Evolutionary conservation across 2,888 invertebrate genomes (phyloP), one percentile per base, ranked within the genome.

Genomic region (Rhimphoctona megacephalus): DNA sequence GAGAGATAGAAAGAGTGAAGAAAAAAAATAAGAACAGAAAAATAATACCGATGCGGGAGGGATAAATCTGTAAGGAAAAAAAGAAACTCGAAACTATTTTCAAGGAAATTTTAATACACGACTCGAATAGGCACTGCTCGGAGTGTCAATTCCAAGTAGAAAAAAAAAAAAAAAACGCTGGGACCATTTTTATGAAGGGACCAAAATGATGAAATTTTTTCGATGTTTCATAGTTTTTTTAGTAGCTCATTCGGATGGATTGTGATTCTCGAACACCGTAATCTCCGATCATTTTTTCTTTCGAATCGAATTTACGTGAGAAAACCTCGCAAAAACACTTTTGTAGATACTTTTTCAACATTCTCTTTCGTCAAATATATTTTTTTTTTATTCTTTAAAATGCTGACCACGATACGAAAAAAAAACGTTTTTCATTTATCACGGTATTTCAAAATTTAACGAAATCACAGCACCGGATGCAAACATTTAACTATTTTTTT

Each of bases 21-120:
- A 22, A 74, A 73, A 81, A 83, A 85, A 81, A n/a, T n/a, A n/a
- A 69, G 61, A 73, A 81, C 64, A 73, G 74, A 78, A 86, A 84
- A 84, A 81, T 83, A 67, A 83, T 78, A 81, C 67, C 72, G 72
- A 73, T 76, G 82, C 84, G 81, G 86, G 87, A 88, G 85, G 64
- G 80, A 82, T n/a, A n/a, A n/a, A 43, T 57, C 14, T 22, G 14
- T 25, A 25, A 14, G 25, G 4, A 14, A 57, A 57, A 57, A 25
- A 25, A 14, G 57, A 30, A 17, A 17, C n/a, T 30, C 17, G 30
- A 61, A 30, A 61, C 17, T 30, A 17, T 61, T 30, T 61, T 30
- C 1, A 30, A 61, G 30, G 17, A 30, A 61, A 30, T 30, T 61
- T 17, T 0, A 61, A 17, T 30, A 30, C n/a, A n/a, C 61, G 61